Evolutionary conservation across 2,888 invertebrate species (phyloP).

Genomic region (Dexiosoma caninum): DNA sequence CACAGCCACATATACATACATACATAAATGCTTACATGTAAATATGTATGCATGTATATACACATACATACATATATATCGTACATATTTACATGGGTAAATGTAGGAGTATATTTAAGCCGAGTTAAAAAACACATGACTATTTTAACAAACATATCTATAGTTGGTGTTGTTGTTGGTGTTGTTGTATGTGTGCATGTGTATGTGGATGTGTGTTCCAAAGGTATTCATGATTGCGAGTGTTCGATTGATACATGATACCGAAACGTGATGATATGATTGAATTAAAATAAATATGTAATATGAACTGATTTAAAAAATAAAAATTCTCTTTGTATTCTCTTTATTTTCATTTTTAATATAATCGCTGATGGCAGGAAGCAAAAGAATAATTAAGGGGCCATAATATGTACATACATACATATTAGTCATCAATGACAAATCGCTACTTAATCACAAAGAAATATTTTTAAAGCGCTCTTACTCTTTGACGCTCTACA

Average conservation of each 20-base stretch:
- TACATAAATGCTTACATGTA: background rate
- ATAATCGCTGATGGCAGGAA: background rate
- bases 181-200: background rate
- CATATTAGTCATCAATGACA: constrained; percentile 32
- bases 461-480: background rate
- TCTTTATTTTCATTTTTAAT: background rate
- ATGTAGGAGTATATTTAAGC: background rate
- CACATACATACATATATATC: background rate
- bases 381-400: background rate
- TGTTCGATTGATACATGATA: background rate
- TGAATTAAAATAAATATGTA: background rate
- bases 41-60: background rate
- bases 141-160: too few relatives aligned
- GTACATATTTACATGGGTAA: background rate
- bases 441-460: background rate
- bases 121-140: too few relatives aligned
- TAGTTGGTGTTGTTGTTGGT: too few relatives aligned
- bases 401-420: too few relatives aligned
- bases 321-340: background rate
- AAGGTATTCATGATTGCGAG: background rate
- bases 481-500: background rate
- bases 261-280: constrained; percentile 17
- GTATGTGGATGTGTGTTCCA: background rate
- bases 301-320: background rate
- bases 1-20: background rate